These are phyloP conservation scores for Odontothrips loti DNA, from an alignment of 2,888 invertebrate genomes.

Conservation along the genomic window DNA sequence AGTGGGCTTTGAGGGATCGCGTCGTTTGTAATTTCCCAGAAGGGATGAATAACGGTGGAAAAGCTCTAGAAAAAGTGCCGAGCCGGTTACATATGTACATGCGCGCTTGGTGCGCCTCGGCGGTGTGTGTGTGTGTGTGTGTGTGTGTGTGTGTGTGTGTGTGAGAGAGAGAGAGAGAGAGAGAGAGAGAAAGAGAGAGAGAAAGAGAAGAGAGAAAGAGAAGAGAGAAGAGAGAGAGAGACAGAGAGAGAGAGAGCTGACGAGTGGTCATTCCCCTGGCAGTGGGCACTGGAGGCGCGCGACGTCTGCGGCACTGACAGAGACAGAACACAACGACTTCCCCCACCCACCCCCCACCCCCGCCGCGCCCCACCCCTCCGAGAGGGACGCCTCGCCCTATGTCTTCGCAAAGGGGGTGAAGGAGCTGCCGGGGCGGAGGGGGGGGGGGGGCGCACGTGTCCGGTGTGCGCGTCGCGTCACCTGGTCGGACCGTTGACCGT, in stretches of 20 bases:
- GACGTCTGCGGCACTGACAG: neutral
- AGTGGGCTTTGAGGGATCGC: too few relatives aligned
- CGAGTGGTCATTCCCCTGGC: neutral
- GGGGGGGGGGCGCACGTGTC: neutral
- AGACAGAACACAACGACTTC: neutral
- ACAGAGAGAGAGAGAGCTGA: neutral
- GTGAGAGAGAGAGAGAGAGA: too few relatives aligned
- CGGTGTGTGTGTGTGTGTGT: too few relatives aligned
- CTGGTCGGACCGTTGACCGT: constrained; percentile 20
- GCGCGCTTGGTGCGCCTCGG: too few relatives aligned
- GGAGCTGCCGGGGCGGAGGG: neutral
- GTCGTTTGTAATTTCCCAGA: too few relatives aligned
- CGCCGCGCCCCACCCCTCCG: neutral
- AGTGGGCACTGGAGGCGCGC: neutral
- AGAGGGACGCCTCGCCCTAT: too few relatives aligned
- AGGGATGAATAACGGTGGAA: too few relatives aligned
- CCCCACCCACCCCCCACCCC: neutral
- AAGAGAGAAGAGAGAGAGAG: neutral
- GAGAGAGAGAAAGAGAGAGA: too few relatives aligned
- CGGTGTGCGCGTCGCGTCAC: neutral
- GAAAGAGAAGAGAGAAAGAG: neutral
- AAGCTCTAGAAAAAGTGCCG: too few relatives aligned
- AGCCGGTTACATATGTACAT: too few relatives aligned
- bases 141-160: too few relatives aligned
- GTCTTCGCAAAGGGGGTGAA: too few relatives aligned